phyloP scores from a whole-genome alignment of 2,797 vertebrate genomes.

The Enteromius fasciolatus region DNA sequence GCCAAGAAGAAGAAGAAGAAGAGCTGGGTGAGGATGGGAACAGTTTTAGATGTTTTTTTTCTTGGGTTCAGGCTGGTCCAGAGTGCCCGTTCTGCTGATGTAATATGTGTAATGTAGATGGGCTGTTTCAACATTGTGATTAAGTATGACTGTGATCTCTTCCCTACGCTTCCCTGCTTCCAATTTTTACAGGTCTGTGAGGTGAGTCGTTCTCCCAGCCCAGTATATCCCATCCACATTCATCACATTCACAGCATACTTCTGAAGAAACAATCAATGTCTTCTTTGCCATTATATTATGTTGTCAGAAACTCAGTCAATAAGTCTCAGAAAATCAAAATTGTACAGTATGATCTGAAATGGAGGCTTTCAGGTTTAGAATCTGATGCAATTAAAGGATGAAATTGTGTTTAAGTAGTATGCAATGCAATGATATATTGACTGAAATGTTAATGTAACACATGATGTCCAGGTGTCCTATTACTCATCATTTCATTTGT shows the following conservation, averaged over 20 bases:
- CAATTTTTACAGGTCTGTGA: conserved; percentile 94
- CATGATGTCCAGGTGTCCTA: neutral
- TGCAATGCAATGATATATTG: neutral
- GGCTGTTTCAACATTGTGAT: conserved; percentile 60
- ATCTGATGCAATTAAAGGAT: neutral
- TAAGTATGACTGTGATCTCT: conserved; percentile 79
- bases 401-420: neutral
- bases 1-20: conserved; percentile 99
- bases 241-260: conserved; percentile 4
- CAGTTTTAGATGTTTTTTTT: neutral
- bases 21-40: conserved; percentile 88
- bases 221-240: neutral
- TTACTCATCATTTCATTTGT: neutral
- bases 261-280: neutral
- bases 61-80: neutral
- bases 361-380: neutral
- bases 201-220: conserved; percentile 79
- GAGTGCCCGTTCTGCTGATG: neutral
- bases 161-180: conserved; percentile 85
- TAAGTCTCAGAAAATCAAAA: neutral
- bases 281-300: neutral
- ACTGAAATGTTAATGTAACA: neutral
- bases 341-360: neutral
- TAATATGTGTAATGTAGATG: conserved; percentile 23
- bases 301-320: neutral